phyloP scores from a whole-genome alignment of 2,888 invertebrate genomes.

The Eurytoma adleriae region DNA sequence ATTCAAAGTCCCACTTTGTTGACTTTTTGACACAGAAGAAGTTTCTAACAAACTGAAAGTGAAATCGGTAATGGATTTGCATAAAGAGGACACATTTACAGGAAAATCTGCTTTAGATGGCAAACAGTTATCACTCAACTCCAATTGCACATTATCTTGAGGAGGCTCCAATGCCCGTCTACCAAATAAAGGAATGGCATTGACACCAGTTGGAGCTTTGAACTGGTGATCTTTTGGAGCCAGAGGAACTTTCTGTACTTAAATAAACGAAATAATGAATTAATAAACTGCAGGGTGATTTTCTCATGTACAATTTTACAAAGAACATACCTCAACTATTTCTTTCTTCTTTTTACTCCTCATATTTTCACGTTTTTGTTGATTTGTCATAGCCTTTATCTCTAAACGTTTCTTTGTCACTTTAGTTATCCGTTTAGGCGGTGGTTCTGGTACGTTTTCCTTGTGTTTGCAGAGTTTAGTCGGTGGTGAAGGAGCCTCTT shows the following conservation, averaged over 20 bases:
- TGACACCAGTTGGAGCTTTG: constrained; percentile 75
- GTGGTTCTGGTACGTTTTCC: constrained; percentile 12
- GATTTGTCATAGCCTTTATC: constrained; percentile 56
- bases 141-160: constrained; percentile 19
- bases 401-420: constrained; percentile 69
- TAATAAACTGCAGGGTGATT: background rate
- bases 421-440: constrained; percentile 64
- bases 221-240: constrained; percentile 79
- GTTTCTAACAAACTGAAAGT: no score
- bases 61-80: no score
- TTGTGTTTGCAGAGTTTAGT: constrained; percentile 51
- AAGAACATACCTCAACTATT: constrained; percentile 3
- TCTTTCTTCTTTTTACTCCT: constrained; percentile 27
- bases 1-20: no score
- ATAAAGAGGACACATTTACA: no score
- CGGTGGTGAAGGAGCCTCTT: constrained; percentile 4
- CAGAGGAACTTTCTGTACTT: constrained; percentile 70
- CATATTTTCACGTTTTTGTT: constrained; percentile 29
- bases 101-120: no score
- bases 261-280: background rate
- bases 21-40: no score
- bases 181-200: constrained; percentile 63
- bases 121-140: background rate
- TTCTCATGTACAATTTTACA: no score
- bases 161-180: constrained; percentile 38